A percentile compares a stretch with the other conserved stretches of the same genome.
Conservation (phyloP, 2,113 vertebrate genomes). For the Acanthisitta chloris region DNA sequence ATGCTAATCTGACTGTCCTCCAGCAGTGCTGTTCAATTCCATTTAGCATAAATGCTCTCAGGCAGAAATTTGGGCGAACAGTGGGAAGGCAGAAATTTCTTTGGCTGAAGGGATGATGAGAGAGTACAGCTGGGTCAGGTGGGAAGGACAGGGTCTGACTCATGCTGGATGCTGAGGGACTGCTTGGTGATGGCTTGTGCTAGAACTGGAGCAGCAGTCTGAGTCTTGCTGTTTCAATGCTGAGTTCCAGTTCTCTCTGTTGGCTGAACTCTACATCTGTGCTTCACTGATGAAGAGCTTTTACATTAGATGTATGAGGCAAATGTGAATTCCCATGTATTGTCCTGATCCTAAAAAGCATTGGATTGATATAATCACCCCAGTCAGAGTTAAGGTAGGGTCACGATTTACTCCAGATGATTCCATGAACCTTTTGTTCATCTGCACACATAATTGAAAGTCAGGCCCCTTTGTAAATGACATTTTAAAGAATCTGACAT, state of each 20-base stretch:
- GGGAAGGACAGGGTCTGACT: background rate
- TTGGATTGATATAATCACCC: background rate
- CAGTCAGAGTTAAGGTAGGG: background rate
- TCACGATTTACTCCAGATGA: background rate
- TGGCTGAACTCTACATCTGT: background rate
- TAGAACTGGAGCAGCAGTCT: background rate
- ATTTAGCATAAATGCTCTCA: background rate
- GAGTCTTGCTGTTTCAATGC: background rate
- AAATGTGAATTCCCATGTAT: accelerated
- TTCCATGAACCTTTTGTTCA: background rate
- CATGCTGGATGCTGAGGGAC: background rate
- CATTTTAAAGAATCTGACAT: constrained; percentile 32
- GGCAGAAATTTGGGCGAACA: background rate
- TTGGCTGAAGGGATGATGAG: background rate
- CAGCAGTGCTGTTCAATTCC: background rate
- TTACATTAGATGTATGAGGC: accelerated
- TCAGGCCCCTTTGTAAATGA: background rate
- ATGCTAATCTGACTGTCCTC: background rate
- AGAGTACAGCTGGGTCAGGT: background rate
- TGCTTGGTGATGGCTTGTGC: background rate
- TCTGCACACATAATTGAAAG: background rate
- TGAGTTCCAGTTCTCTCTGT: background rate
- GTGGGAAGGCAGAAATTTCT: background rate
- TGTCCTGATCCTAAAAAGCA: background rate
- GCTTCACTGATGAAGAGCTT: background rate